Base-by-base conservation (phyloP, 2,888 invertebrate genomes). In the Ischnura elegans region DNA sequence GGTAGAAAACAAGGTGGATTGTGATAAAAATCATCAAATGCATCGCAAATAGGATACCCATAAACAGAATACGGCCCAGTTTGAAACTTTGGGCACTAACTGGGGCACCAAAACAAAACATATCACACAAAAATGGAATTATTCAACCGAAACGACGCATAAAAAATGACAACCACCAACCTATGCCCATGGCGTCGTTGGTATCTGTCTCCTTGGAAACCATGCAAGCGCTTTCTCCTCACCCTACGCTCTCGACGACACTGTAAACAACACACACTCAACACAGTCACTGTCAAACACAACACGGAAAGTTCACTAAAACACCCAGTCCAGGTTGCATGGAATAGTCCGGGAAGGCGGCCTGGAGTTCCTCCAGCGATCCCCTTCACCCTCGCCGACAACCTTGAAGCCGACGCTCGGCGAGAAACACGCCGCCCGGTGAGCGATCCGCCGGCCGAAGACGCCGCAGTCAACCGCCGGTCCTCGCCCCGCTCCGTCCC, bases 121-220 rank as follows among this genome's bases (percentile, higher is more conserved):
- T 5, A 2, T 21, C 3, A 25, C 61, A 61, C 25, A 3, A 21
- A 25, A 61, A 6, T 8, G 61, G 61, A 3, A 61, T 2, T 6
- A 1, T 6, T 47, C 6, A 21, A 51, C 29, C n/a, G 21, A 13
- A 87, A 36, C 46, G 6, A 87, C 87, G 36, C 13, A 55, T 19
- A 25, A n/a, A 10, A 47, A 47, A 51, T 13, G 51, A 6, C 21
- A 61, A 25, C 25, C 6, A 93, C 93, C 66, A 61, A 93, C 93
- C 93, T 55, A 93, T 84, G 87, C 87, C 87, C 93, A 93, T 93
- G 87, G 87, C 93, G 45, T 46, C 87, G 46, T 93, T 87, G 29
- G 87, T 93, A 43, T 93, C 93, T 6, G 87, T 93, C 87, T 93
- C 93, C 55, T 93, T 93, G 85, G 93, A 93, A 87, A 93, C 93